These are phyloP conservation scores for Peromyscus maniculatus DNA, from an alignment of 2,113 vertebrate species.

Conservation along the genomic window DNA sequence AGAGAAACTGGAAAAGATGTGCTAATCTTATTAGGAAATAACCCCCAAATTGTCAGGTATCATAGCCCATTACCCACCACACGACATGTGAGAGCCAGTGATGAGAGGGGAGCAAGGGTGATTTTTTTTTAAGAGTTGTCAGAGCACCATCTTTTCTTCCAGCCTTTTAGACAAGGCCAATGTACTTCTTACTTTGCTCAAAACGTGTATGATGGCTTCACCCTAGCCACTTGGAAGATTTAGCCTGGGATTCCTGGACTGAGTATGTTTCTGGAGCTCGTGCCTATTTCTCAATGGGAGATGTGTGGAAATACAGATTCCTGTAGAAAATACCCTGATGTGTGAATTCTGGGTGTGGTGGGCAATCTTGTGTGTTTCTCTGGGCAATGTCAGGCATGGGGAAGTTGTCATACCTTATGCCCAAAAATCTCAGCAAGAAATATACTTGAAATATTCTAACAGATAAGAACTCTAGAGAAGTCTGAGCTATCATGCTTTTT, in stretches of 20 bases:
- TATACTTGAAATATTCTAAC: background rate
- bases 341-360: background rate
- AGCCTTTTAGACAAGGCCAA: background rate
- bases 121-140: background rate
- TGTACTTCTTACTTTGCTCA: background rate
- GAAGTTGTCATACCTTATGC: background rate
- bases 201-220: background rate
- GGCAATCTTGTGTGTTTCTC: background rate
- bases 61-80: background rate
- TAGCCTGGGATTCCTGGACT: background rate
- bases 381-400: background rate
- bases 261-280: background rate
- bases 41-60: background rate
- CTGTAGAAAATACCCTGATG: background rate
- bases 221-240: background rate
- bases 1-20: background rate
- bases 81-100: rapidly evolving
- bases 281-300: background rate
- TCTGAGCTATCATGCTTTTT: background rate
- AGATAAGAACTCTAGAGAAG: background rate
- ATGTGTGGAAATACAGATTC: background rate
- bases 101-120: background rate
- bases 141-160: background rate
- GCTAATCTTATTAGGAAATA: background rate
- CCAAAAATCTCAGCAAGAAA: background rate